phyloP scores from a whole-genome alignment of 2,888 invertebrate genomes.

The Rhagonycha fulva region DNA sequence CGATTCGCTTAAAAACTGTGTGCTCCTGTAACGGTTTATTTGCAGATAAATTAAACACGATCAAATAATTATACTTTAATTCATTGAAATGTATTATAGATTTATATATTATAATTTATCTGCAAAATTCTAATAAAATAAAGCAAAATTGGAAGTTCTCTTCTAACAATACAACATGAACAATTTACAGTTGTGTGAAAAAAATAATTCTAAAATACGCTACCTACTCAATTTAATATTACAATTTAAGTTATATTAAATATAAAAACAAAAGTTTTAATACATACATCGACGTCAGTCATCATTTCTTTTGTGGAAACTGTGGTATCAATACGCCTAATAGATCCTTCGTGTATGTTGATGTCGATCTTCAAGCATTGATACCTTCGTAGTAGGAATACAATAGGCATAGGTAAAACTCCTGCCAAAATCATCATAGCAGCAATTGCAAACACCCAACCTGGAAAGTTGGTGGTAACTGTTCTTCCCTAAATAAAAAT shows the following conservation, averaged over 20 bases:
- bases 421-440: constrained; percentile 77
- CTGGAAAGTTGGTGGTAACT: constrained; percentile 72
- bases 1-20: background rate
- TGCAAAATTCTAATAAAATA: background rate
- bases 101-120: too few species aligned
- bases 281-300: constrained; percentile 88
- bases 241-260: background rate
- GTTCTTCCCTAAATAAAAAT: constrained; percentile 67
- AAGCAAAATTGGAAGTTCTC: background rate
- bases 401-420: constrained; percentile 82
- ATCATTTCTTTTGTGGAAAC: constrained; percentile 95
- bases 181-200: too few species aligned
- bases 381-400: constrained; percentile 84
- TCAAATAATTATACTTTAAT: too few species aligned
- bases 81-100: too few species aligned
- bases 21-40: background rate
- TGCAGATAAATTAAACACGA: background rate
- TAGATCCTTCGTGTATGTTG: constrained; percentile 90
- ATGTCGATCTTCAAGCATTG: constrained; percentile 86
- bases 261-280: background rate
- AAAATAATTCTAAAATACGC: background rate
- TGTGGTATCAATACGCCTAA: constrained; percentile 89
- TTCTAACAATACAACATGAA: too few species aligned
- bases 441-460: constrained; percentile 81
- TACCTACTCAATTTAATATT: background rate